Base-by-base conservation (phyloP, 2,888 invertebrate genomes). In the Tenthredo notha region DNA sequence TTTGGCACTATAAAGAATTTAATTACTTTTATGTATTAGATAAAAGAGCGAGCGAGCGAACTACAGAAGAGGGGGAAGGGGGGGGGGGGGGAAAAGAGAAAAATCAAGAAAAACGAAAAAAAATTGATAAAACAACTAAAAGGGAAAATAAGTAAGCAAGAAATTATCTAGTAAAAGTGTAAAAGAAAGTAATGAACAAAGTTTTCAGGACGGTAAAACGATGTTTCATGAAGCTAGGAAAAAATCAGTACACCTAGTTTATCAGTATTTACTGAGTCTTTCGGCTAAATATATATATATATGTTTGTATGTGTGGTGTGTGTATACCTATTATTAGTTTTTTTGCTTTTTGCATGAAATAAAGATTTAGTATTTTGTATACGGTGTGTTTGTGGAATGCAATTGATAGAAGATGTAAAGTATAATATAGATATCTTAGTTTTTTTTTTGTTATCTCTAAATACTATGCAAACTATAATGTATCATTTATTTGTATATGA, bases 1-100 rank as follows among this genome's bases (percentile, higher is more conserved):
- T 91, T 91, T 91, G 91, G 91, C 91, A 91, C 91, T 91, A 47
- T 47, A 91, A 91, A 90, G 90, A 91, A 90, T 90, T 89, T 88
- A 89, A 90, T 89, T 54, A n/a, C n/a, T 89, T 85, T 90, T 87
- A 33, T 33, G 86, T 84, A 82, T 87, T 86, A 84, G 40, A 85
- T 86, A 85, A 83, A 82, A 54, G 65, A 84, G 37, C n/a, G 40
- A 77, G 47, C 77, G 54, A 77, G 12, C 87, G 87, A 85, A 80
- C 78, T 50, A 47, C 83, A 50, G 72, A 37, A 18, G 72, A 18
- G 72, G 67, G 61, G 54, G 72, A 29, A 12, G 4, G 33, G 77
- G 58, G 47, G 43, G 75, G 54, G 21, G 21, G 37, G 85, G 84
- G 82, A 58, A 58, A 77, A 72, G 83, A 61, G 43, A 54, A 70